Base-by-base conservation (phyloP, 2,797 vertebrate species). In the Pelodytes ibericus region DNA sequence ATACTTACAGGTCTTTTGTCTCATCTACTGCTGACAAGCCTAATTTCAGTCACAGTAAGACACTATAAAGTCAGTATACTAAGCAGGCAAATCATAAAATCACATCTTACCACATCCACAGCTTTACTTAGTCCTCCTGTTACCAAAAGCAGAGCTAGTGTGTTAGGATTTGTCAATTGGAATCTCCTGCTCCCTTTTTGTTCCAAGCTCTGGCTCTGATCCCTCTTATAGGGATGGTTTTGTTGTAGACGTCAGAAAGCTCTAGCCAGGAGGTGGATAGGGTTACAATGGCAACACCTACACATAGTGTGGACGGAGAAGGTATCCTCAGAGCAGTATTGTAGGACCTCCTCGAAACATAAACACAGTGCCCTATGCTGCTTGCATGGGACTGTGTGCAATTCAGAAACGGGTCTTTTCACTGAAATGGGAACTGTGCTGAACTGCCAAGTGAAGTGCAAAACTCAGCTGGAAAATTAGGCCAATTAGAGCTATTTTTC, bases 201-300 rank as follows among this genome's bases (percentile, higher is more conserved):
- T 72, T 65, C 25, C 20, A 8, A 36, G 56, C 77, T 57, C 25
- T 30, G 31, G 16, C 77, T 79, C 69, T 74, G 64, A 79, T 73
- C 58, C 64, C 33, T 69, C 77, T 79, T 78, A 78, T 78, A 78
- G 56, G 70, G 44, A 78, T 56, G 63, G 70, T 66, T 73, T 66
- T 63, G 41, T 44, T 57, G 47, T 47, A 79, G 64, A 74, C 77
- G 77, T 79, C 77, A 79, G 64, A 73, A 29, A 39, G 58, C 60
- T 67, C 29, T 61, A 78, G 63, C n/a, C 53, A 67, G 63, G 58
- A 79, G 71, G 44, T 31, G 64, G 77, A 69, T 79, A 73, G 71
- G 27, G 72, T 79, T 79, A 62, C 77, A 68, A 11, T 58, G 57
- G 39, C 20, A 33, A 58, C 77, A 73, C 71, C 77, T 79, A 51